A percentile compares a stretch with the other conserved stretches of the same genome.
phyloP scores from a whole-genome alignment of 2,888 invertebrate genomes.

The Noctua pronuba region DNA sequence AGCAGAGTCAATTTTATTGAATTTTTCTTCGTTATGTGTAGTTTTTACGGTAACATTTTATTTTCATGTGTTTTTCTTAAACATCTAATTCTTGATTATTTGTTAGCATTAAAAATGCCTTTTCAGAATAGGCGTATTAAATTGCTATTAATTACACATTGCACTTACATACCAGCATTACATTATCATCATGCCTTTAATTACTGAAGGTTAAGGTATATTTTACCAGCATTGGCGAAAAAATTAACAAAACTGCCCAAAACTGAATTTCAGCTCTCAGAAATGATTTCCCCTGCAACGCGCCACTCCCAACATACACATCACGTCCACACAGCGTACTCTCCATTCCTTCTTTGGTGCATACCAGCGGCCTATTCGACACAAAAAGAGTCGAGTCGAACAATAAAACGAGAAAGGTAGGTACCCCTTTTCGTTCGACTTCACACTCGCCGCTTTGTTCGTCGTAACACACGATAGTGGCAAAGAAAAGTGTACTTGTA shows the following conservation, averaged over 20 bases:
- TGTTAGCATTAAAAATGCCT: neutral
- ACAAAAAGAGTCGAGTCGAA: constrained; percentile 79
- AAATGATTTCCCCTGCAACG: neutral
- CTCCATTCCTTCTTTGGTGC: constrained; percentile 34
- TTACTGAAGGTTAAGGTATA: neutral
- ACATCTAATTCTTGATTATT: neutral
- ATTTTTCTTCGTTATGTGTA: neutral
- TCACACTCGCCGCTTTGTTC: constrained; percentile 87
- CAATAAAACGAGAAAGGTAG: constrained; percentile 84
- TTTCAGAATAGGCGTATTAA: neutral
- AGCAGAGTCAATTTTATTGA: neutral
- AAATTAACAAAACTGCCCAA: neutral
- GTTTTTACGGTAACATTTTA: neutral
- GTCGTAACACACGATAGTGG: constrained; percentile 85
- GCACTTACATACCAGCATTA: neutral
- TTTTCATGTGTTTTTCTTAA: neutral
- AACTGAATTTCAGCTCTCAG: neutral
- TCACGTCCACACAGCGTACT: neutral
- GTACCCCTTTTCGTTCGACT: constrained; percentile 85
- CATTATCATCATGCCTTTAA: neutral
- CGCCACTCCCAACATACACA: neutral
- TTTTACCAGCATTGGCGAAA: neutral
- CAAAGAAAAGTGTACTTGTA: constrained; percentile 89
- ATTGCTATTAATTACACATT: neutral
- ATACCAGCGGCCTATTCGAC: constrained; percentile 75